Percentiles rank a stretch among this genome's conserved stretches.
phyloP scores from a whole-genome alignment of 1,140 invertebrate genomes.

The Drosophila pallidifrons region DNA sequence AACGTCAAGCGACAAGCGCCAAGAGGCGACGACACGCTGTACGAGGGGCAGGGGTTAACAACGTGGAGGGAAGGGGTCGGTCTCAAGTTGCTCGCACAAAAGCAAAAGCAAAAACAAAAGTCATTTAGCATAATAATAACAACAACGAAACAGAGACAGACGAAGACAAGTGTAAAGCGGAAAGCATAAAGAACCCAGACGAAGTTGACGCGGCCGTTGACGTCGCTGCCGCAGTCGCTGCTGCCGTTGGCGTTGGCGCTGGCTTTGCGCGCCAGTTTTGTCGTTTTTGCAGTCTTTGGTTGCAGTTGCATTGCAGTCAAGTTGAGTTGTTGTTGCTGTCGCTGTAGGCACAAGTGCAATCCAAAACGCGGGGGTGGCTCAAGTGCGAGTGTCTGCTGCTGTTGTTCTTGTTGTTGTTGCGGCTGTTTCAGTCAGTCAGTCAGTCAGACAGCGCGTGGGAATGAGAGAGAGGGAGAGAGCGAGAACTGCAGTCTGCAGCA shows the following conservation, averaged over 20 bases:
- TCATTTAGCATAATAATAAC: constrained; percentile 78
- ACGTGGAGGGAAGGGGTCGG: background rate
- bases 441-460: constrained; percentile 1
- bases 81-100: constrained; percentile 37
- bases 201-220: constrained; percentile 39
- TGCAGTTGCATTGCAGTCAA: constrained; percentile 21
- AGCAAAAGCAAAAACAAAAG: constrained; percentile 67
- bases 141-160: constrained; percentile 51
- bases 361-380: constrained; percentile 26
- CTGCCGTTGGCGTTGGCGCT: background rate
- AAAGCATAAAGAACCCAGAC: constrained; percentile 71
- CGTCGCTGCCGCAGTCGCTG: constrained; percentile 28
- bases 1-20: background rate
- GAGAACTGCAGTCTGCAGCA: constrained; percentile 34
- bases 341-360: constrained; percentile 21
- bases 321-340: constrained; percentile 22
- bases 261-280: constrained; percentile 19
- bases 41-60: background rate
- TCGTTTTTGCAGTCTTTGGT: constrained; percentile 18
- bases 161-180: constrained; percentile 80
- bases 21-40: no score
- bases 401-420: constrained; percentile 13
- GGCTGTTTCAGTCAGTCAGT: constrained; percentile 35
- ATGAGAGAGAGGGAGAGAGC: background rate
- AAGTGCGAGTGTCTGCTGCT: constrained; percentile 32